These are phyloP conservation scores for Micoletzkya japonica DNA, from an alignment of 2,888 invertebrate genomes.

Conservation along the genomic window DNA sequence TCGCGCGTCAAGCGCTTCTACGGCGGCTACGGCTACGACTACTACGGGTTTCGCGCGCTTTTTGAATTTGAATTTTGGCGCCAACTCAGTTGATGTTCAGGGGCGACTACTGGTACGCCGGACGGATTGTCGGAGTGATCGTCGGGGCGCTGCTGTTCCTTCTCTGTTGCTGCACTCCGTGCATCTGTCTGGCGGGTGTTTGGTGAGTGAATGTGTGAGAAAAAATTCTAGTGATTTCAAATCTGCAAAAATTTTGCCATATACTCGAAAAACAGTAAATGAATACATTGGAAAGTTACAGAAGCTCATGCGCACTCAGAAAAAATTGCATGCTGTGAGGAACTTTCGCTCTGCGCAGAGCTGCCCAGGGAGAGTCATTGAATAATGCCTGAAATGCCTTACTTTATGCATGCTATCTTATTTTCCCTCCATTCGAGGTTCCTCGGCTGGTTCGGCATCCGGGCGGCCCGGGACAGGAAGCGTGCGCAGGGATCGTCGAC, in stretches of 20 bases:
- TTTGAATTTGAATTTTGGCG: background rate
- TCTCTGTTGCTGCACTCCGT: constrained; percentile 58
- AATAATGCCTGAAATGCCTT: background rate
- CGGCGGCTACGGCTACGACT: constrained; percentile 24
- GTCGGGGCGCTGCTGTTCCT: constrained; percentile 53
- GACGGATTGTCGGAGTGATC: constrained; percentile 59
- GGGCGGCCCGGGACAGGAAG: constrained; percentile 29
- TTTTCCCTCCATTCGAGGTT: constrained; percentile 35
- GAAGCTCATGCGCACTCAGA: background rate
- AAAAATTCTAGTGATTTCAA: background rate
- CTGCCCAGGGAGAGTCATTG: no score
- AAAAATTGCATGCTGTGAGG: no score
- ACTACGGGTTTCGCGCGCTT: constrained; percentile 19
- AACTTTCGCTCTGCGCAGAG: no score
- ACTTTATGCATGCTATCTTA: no score
- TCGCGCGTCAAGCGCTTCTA: constrained; percentile 20
- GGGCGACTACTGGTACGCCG: constrained; percentile 61
- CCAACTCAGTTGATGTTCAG: constrained; percentile 25
- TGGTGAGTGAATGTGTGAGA: constrained; percentile 34
- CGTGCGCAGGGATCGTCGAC: background rate
- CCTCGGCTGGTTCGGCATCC: constrained; percentile 60
- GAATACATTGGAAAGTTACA: background rate
- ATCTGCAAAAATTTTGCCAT: background rate
- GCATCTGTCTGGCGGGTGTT: constrained; percentile 58
- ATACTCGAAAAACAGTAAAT: background rate